Base-by-base conservation (phyloP, 1,140 invertebrate species). In the Helicorthomorpha holstii region DNA sequence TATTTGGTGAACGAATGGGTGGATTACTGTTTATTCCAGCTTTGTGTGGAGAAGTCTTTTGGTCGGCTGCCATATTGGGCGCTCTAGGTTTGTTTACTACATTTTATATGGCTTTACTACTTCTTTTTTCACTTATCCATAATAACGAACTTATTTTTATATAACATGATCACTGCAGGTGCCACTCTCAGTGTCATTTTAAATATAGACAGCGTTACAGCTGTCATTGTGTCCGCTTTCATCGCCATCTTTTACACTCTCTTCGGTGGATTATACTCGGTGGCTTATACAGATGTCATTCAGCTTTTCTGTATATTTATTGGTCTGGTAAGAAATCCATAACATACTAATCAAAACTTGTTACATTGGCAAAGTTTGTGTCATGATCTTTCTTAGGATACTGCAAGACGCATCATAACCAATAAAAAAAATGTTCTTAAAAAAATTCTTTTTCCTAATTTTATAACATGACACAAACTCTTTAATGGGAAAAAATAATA, bases 291-390 rank as follows among this genome's bases (percentile, higher is more conserved):
- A 1, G 95, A 98, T 66, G 93, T 98, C 58, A 93, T 98, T 57
- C 95, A 98, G 69, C 75, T 98, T 1, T 92, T 97, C 73, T 97
- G 92, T 69, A 98, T 98, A 64, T 96, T 98, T 70, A 79, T 96
- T 58, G 95, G 95, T 23, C 71, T 98, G 66, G 81, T 80, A 66
- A 73, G 76, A 72, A 55, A 14, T 41, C n/a, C n/a, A n/a, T n/a
- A n/a, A n/a, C n/a, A n/a, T n/a, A n/a, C n/a, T n/a, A n/a, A n/a
- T n/a, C n/a, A n/a, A n/a, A n/a, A n/a, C n/a, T n/a, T n/a, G n/a
- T n/a, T n/a, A n/a, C n/a, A n/a, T n/a, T n/a, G n/a, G n/a, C n/a
- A n/a, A n/a, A n/a, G n/a, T n/a, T n/a, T n/a, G n/a, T n/a, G n/a
- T n/a, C n/a, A n/a, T n/a, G n/a, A n/a, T n/a, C n/a, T n/a, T n/a